Evolutionary conservation across 2,888 invertebrate genomes (phyloP).

Genomic region (Drosophila meridiana): DNA sequence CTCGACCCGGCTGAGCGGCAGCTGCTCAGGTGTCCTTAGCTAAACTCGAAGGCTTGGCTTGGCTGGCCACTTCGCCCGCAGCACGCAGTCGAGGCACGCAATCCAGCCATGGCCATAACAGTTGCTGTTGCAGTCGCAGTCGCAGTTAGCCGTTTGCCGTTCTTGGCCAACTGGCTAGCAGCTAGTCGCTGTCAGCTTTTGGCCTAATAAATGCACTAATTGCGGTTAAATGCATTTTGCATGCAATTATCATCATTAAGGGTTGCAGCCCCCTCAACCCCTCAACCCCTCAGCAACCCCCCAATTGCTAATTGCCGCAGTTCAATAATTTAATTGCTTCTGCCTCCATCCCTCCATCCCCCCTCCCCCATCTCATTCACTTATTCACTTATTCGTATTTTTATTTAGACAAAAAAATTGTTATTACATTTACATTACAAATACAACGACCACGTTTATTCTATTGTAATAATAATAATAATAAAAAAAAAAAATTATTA

Average conservation of each 20-base stretch:
- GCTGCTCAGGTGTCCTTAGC: conserved; percentile 55
- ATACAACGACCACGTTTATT: conserved; percentile 62
- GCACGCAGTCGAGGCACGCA: conserved; percentile 50
- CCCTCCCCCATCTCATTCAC: neutral
- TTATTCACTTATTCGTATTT: conserved; percentile 39
- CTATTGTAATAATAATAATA: conserved; percentile 41
- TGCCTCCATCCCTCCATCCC: conserved; percentile 4
- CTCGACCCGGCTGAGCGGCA: conserved; percentile 15
- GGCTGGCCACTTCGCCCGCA: conserved; percentile 36
- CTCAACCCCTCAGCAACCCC: conserved; percentile 1
- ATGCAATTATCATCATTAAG: conserved; percentile 79
- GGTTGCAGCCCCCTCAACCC: conserved; percentile 54
- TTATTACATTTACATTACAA: conserved; percentile 60
- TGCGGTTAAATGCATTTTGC: conserved; percentile 84
- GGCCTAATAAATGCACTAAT: conserved; percentile 84
- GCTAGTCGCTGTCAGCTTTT: conserved; percentile 72
- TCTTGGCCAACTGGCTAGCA: conserved; percentile 26
- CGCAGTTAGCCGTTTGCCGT: conserved; percentile 12
- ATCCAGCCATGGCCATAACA: conserved; percentile 34
- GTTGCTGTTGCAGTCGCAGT: conserved; percentile 11
- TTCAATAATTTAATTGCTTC: conserved; percentile 66
- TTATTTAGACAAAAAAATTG: conserved; percentile 71
- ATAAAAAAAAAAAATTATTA: conserved; percentile 25
- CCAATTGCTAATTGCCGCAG: conserved; percentile 21
- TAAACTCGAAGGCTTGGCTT: conserved; percentile 66